phyloP scores from a whole-genome alignment of 2,797 vertebrate species.

The Nannoperca obscura region DNA sequence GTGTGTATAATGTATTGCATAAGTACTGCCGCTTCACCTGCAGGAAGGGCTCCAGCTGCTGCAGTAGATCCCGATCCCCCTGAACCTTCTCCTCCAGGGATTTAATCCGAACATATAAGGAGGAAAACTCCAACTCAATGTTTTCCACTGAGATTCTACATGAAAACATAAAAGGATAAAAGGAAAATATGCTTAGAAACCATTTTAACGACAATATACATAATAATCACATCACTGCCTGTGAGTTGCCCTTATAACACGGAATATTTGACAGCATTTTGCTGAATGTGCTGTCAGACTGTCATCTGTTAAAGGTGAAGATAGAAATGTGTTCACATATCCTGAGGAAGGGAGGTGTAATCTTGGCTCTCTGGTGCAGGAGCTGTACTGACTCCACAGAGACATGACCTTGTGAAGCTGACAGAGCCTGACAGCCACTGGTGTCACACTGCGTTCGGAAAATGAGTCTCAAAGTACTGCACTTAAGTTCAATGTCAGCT shows the following conservation, averaged over 20 bases:
- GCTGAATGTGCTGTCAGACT: not conserved
- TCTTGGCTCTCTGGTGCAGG: conserved; percentile 52
- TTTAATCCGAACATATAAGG: conserved; percentile 88
- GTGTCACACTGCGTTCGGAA: conserved; percentile 16
- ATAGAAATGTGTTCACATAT: conserved; percentile 24
- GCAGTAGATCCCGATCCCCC: conserved; percentile 88
- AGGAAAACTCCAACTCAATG: conserved; percentile 92
- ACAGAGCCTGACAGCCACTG: conserved; percentile 46
- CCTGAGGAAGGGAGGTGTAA: conserved; percentile 22
- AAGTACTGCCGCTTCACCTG: conserved; percentile 85
- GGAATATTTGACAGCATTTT: conserved; percentile 22
- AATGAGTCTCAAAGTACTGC: conserved; percentile 20
- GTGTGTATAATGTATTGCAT: conserved; percentile 21
- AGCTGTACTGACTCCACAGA: conserved; percentile 48
- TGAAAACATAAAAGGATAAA: conserved; percentile 15
- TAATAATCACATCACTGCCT: not conserved
- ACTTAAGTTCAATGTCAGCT: conserved; percentile 31
- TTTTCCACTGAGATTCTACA: conserved; percentile 94
- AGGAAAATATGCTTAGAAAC: not conserved
- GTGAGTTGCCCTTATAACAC: not conserved
- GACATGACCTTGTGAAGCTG: conserved; percentile 68
- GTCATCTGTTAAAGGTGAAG: conserved; percentile 18
- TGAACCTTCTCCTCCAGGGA: conserved; percentile 92
- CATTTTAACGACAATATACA: not conserved
- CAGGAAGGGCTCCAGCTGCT: conserved; percentile 93